Evolutionary conservation across 1,140 invertebrate species (phyloP).

Genomic region (Eumeta japonica): DNA sequence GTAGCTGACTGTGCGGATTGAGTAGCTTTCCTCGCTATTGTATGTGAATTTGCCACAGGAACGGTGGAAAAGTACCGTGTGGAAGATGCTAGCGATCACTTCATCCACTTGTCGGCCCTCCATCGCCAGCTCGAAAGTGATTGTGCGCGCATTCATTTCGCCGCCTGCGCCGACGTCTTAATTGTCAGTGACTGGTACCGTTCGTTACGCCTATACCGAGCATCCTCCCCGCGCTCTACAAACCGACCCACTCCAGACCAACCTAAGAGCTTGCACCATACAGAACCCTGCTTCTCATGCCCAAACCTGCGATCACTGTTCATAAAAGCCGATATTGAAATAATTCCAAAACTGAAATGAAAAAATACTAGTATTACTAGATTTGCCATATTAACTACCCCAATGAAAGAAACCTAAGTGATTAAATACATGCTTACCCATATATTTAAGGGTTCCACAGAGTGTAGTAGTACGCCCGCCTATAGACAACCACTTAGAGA

Average conservation of each 20-base stretch:
- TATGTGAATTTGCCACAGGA: slow-evolving; percentile 94
- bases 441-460: slow-evolving; percentile 89
- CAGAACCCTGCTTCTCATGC: too few relatives aligned
- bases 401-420: too few relatives aligned
- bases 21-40: slow-evolving; percentile 90
- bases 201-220: too few relatives aligned
- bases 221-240: too few relatives aligned
- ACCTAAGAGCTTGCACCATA: too few relatives aligned
- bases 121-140: slow-evolving; percentile 84
- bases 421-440: too few relatives aligned
- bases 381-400: slow-evolving; percentile 12
- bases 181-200: background rate
- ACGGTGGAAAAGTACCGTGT: slow-evolving; percentile 92
- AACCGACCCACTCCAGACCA: too few relatives aligned
- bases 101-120: slow-evolving; percentile 94
- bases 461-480: slow-evolving; percentile 78
- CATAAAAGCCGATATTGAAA: slow-evolving; percentile 31
- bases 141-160: slow-evolving; percentile 85
- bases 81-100: slow-evolving; percentile 90
- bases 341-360: slow-evolving; percentile 47
- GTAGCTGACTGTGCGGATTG: slow-evolving; percentile 91
- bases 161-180: slow-evolving; percentile 33
- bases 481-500: slow-evolving; percentile 84
- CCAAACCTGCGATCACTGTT: too few relatives aligned
- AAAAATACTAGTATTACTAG: slow-evolving; percentile 45